Base-by-base conservation (phyloP, 1,140 invertebrate species). In the Bombus fervidus region DNA sequence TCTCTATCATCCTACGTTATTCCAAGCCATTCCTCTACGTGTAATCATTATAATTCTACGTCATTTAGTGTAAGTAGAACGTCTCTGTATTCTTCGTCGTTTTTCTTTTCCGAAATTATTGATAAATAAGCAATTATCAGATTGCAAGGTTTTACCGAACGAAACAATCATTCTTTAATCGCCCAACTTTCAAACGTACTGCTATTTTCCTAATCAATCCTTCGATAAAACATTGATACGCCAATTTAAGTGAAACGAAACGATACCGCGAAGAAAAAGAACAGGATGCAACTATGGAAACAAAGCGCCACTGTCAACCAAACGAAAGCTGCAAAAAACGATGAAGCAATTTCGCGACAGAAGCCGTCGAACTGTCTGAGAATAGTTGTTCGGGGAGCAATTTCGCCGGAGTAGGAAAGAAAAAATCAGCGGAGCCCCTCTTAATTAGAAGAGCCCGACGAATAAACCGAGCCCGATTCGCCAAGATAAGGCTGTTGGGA, bases 361-460 rank as follows among this genome's bases (percentile, higher is more conserved):
- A 68, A 82, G 62, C 66, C 43, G 68, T 80, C 41, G 41, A 59
- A 74, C 64, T 75, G 79, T 85, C 59, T 39, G 41, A 41, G 59
- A 34, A 73, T 71, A 73, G 77, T 74, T 41, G 77, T 68, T 34
- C 75, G 57, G 28, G 34, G 62, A 62, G 78, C 43, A 85, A 81
- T 85, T 85, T 81, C 78, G 78, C 1, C 9, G 37, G 79, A 62
- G n/a, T 15, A 66, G 64, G 12, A 31, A 31, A 34, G 12, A 83
- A 83, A 76, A 89, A 86, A 86, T 78, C 68, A 43, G 83, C 88
- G 73, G 72, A 34, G 64, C 62, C 83, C 28, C 90, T 87, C 92
- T 93, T 94, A 94, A 94, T 94, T 94, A 92, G 92, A 92, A 93
- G 93, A 92, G 91, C 91, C 92, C 88, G 92, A 92, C 93, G 92